Percentiles rank a stretch among this genome's conserved stretches.
These are phyloP conservation scores for Xerus inauris DNA, from an alignment of 2,113 vertebrate genomes.

Conservation along the genomic window DNA sequence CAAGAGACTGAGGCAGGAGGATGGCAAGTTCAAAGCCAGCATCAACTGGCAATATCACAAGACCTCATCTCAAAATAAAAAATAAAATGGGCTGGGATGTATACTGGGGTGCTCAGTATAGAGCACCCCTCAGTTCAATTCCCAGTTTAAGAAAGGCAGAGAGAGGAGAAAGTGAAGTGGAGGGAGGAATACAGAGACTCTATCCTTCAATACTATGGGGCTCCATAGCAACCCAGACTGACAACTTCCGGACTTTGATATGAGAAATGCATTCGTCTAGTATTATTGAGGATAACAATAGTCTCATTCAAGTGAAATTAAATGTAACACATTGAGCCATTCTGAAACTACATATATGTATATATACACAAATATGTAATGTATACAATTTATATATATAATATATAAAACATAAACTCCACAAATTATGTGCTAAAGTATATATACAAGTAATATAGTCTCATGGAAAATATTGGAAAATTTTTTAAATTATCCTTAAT, in stretches of 20 bases:
- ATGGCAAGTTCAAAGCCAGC: no score
- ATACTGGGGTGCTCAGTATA: no score
- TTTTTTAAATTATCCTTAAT: constrained; percentile 1
- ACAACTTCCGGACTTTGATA: not conserved
- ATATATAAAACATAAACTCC: not conserved
- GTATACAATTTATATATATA: not conserved
- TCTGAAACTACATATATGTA: not conserved
- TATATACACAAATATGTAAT: not conserved
- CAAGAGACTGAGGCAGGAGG: no score
- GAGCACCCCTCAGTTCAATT: no score
- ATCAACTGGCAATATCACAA: no score
- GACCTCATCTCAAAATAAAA: no score
- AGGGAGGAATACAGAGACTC: not conserved
- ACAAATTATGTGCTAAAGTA: not conserved
- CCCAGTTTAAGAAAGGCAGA: no score
- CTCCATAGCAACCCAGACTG: not conserved
- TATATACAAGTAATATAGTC: not conserved
- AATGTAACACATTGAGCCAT: not conserved
- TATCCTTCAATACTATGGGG: not conserved
- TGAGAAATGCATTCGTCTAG: not conserved
- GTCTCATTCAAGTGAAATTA: not conserved
- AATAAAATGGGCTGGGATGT: no score
- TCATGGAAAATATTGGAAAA: constrained; percentile 22
- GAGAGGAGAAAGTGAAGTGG: no score
- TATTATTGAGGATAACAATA: not conserved